Percentiles rank a stretch among this genome's conserved stretches.
Conservation (phyloP, 2,888 invertebrate genomes). For the Rhingia rostrata region DNA sequence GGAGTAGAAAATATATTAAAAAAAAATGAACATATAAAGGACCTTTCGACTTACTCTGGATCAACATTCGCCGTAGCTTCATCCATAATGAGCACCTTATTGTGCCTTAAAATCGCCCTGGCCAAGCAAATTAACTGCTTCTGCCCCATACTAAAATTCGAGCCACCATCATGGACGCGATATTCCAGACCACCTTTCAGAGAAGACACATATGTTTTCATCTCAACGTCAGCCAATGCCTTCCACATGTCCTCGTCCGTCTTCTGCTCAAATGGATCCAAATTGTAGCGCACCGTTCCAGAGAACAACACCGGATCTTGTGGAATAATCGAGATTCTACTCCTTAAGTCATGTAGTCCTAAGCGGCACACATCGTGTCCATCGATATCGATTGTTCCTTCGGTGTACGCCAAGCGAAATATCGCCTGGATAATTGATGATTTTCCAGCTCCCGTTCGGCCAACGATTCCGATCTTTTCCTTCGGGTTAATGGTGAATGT, state of each 20-base stretch:
- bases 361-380: conserved; percentile 86
- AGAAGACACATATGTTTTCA: conserved; percentile 87
- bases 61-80: conserved; percentile 95
- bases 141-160: conserved; percentile 92
- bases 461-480: conserved; percentile 91
- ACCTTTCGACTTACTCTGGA: conserved; percentile 85
- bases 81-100: conserved; percentile 90
- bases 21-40: background rate
- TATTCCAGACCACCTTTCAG: conserved; percentile 84
- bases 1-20: conserved; percentile 11
- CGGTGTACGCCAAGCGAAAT: conserved; percentile 90
- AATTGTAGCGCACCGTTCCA: conserved; percentile 90
- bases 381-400: conserved; percentile 89
- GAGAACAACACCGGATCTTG: conserved; percentile 94
- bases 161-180: conserved; percentile 88
- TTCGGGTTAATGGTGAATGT: conserved; percentile 85
- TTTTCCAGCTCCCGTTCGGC: conserved; percentile 94
- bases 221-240: conserved; percentile 87
- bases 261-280: conserved; percentile 90
- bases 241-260: conserved; percentile 89
- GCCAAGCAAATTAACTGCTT: conserved; percentile 92
- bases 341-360: conserved; percentile 89
- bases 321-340: conserved; percentile 93
- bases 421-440: conserved; percentile 92
- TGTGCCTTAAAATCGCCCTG: conserved; percentile 89